A percentile compares a stretch with the other conserved stretches of the same genome.
phyloP scores from a whole-genome alignment of 2,888 invertebrate genomes.

The Cynaeus angustus region DNA sequence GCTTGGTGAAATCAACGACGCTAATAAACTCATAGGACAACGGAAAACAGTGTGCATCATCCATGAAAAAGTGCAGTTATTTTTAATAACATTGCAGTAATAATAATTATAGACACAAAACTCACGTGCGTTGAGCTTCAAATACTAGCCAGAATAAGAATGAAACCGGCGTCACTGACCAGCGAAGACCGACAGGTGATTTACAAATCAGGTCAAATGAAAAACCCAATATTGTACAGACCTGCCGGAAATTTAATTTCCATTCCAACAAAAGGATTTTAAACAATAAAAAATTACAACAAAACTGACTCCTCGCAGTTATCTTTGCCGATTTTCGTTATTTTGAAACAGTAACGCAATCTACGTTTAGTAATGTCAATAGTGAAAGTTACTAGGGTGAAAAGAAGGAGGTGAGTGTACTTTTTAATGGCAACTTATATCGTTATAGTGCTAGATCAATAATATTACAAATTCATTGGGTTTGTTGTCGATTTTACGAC shows the following conservation, averaged over 20 bases:
- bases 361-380: slow-evolving; percentile 25
- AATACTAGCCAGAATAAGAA: slow-evolving; percentile 23
- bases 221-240: slow-evolving; percentile 21
- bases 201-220: slow-evolving; percentile 36
- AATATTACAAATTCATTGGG: slow-evolving; percentile 27
- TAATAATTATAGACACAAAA: slow-evolving; percentile 32
- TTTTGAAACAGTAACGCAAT: neutral
- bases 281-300: too few relatives aligned
- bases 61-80: slow-evolving; percentile 37
- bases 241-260: too few relatives aligned
- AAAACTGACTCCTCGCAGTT: too few relatives aligned
- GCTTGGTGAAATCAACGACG: too few relatives aligned
- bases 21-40: too few relatives aligned
- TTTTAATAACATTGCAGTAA: slow-evolving; percentile 28
- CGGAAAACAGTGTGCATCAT: slow-evolving; percentile 18
- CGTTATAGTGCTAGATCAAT: slow-evolving; percentile 29
- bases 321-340: too few relatives aligned
- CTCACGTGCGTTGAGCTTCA: slow-evolving; percentile 35
- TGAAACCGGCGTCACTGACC: slow-evolving; percentile 40
- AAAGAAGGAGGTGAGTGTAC: slow-evolving; percentile 24
- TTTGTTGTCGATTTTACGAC: neutral
- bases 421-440: neutral
- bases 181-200: slow-evolving; percentile 36
- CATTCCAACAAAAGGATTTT: too few relatives aligned
- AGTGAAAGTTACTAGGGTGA: slow-evolving; percentile 34